Evolutionary conservation across 2,888 invertebrate species (phyloP), one percentile per base, ranked within the genome.

Genomic region (Melolontha melolontha): DNA sequence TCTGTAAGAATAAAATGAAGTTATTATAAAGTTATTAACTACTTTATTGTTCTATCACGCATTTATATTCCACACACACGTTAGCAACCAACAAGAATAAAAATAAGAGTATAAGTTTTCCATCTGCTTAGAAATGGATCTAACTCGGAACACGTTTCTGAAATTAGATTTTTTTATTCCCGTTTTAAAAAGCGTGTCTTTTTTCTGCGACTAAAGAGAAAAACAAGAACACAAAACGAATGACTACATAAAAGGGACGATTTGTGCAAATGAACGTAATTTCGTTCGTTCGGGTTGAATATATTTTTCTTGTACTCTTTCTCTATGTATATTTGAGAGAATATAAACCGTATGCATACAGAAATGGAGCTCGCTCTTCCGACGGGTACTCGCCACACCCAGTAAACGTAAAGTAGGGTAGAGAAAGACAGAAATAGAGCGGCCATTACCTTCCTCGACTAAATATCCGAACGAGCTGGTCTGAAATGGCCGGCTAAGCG

Each of bases 401-500:
- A 62, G 47, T 11, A 47, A 47, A 29, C 34, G 59, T 44, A 62
- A 34, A 34, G 47, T 62, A 47, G 59, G 47, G 5, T n/a, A 27
- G 27, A 29, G 47, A 62, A 62, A 47, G 59, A 62, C 47, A 22
- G 59, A 62, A 47, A 29, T 62, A 62, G 5, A 49, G 10, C 59
- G 47, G 59, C 59, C 59, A 62, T 62, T 62, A 62, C 59, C 59
- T 62, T 62, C 27, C 57, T 42, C 59, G 59, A 47, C 59, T 62
- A 62, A 62, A 62, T 62, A 47, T 47, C 47, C 59, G 59, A 62
- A 62, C 59, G 59, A 62, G 59, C 47, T 47, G 59, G 59, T 62
- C 59, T 50, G 41, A 66, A 75, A 71, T 74, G 72, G 73, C 72
- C 73, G 71, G 71, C 69, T 72, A 70, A 70, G 72, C 73, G 74